A percentile compares a stretch with the other conserved stretches of the same genome.
Evolutionary conservation across 2,113 vertebrate genomes (phyloP).

Genomic region (Stomatorhinus ivindoensis): DNA sequence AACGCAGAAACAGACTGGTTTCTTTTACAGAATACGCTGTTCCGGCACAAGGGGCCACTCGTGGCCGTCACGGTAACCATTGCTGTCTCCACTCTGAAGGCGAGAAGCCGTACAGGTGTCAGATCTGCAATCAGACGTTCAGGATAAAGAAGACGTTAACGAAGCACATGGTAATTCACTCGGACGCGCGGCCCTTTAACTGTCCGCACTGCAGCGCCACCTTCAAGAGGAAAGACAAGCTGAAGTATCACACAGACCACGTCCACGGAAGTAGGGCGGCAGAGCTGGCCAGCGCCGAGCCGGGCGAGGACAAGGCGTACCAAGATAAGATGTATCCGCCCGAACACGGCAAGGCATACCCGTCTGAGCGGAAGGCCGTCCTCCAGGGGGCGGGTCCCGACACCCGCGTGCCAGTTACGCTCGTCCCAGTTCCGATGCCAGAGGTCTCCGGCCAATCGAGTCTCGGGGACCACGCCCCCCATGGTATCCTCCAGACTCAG

Average conservation of each 20-base stretch:
- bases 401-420: conserved; percentile 72
- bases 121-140: conserved; percentile 88
- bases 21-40: not conserved
- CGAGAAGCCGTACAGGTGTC: conserved; percentile 92
- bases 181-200: conserved; percentile 90
- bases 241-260: conserved; percentile 95
- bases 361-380: conserved; percentile 58
- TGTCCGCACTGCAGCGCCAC: conserved; percentile 90
- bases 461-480: conserved; percentile 54
- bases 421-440: conserved; percentile 73
- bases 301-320: conserved; percentile 65
- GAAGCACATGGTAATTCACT: conserved; percentile 97
- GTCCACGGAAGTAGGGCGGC: conserved; percentile 74
- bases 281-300: conserved; percentile 51
- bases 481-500: conserved; percentile 56
- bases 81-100: conserved; percentile 55
- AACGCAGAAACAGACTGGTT: conserved; percentile 28
- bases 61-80: not conserved
- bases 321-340: conserved; percentile 15
- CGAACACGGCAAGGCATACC: conserved; percentile 56
- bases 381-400: conserved; percentile 58
- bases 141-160: conserved; percentile 97
- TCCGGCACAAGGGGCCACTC: not conserved
- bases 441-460: conserved; percentile 49
- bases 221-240: conserved; percentile 93